phyloP scores from a whole-genome alignment of 1,140 invertebrate species.

The Chironomus tepperi region DNA sequence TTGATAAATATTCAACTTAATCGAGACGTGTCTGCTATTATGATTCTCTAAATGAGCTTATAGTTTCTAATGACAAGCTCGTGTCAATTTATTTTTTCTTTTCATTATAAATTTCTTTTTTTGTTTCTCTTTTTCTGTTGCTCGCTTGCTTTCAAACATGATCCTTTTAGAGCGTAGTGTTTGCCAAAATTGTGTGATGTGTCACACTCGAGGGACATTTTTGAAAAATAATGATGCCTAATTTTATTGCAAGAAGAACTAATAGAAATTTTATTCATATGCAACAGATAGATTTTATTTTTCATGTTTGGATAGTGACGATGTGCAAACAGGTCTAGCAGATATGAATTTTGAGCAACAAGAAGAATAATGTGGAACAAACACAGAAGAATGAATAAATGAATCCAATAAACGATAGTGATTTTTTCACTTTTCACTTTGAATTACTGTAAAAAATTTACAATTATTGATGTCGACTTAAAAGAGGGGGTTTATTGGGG shows the following conservation, averaged over 20 bases:
- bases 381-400: neutral
- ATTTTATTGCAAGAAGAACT: too few relatives aligned
- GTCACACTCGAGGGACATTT: too few relatives aligned
- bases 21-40: neutral
- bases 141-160: neutral
- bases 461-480: too few relatives aligned
- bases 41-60: neutral
- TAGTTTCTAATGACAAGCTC: neutral
- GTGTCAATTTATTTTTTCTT: neutral
- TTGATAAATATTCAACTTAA: neutral
- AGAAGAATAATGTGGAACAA: neutral
- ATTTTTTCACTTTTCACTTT: neutral
- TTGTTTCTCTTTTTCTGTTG: constrained; percentile 4
- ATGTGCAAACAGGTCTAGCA: too few relatives aligned
- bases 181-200: too few relatives aligned
- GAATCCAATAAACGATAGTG: neutral
- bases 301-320: too few relatives aligned
- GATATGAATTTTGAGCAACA: too few relatives aligned
- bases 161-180: neutral
- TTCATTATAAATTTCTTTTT: neutral
- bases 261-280: too few relatives aligned
- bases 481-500: too few relatives aligned
- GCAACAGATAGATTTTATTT: too few relatives aligned
- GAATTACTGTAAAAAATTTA: too few relatives aligned
- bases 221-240: too few relatives aligned